phyloP scores from a whole-genome alignment of 2,888 invertebrate species.

The Byasa hedistus region DNA sequence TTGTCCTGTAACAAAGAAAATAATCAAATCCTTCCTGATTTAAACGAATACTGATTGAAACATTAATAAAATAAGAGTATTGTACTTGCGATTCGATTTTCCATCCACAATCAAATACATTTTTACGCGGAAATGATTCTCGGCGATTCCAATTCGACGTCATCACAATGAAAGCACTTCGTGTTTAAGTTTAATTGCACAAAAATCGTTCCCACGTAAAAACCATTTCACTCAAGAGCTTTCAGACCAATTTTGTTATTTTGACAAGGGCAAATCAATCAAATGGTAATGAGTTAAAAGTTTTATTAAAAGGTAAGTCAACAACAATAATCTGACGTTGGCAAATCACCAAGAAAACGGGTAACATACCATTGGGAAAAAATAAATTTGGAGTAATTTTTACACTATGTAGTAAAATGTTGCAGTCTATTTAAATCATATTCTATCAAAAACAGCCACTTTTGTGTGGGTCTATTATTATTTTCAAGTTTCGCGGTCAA shows the following conservation, averaged over 20 bases:
- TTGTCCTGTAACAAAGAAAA: constrained; percentile 72
- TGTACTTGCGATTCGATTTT: constrained; percentile 79
- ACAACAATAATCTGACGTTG: constrained; percentile 16
- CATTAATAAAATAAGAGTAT: constrained; percentile 49
- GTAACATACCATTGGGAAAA: constrained; percentile 1
- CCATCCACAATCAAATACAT: constrained; percentile 78
- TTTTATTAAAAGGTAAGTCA: constrained; percentile 8
- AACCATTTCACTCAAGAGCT: constrained; percentile 81
- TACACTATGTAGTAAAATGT: not conserved
- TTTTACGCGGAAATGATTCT: constrained; percentile 81
- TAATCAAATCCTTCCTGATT: constrained; percentile 41
- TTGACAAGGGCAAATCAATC: constrained; percentile 43
- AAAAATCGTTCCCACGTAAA: constrained; percentile 81
- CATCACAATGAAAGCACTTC: constrained; percentile 71
- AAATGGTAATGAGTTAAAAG: constrained; percentile 38
- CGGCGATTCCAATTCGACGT: constrained; percentile 76
- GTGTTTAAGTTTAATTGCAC: constrained; percentile 67
- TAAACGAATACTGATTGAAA: constrained; percentile 40
- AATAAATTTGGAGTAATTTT: not conserved
- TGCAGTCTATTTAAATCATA: not conserved
- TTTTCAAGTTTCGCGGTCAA: constrained; percentile 24
- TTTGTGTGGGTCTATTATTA: constrained; percentile 5
- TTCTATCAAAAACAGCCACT: constrained; percentile 3
- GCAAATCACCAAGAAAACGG: constrained; percentile 18
- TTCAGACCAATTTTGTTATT: constrained; percentile 71